A percentile compares a stretch with the other conserved stretches of the same genome.
Conservation (phyloP, 2,113 vertebrate species). For the Chroicocephalus ridibundus region DNA sequence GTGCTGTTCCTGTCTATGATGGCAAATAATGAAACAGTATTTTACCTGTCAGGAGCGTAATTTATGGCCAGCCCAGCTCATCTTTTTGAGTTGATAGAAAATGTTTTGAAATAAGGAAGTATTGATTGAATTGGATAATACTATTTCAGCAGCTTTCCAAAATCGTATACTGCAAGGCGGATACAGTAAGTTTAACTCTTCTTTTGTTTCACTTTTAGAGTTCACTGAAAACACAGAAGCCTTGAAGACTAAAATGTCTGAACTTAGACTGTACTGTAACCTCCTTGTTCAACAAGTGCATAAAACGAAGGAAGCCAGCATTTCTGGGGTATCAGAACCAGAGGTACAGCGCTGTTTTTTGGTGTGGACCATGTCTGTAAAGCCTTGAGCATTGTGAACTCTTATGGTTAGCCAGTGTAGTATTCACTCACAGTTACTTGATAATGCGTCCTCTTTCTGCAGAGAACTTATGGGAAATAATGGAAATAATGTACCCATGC, state of each 20-base stretch:
- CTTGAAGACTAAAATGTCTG: conserved; percentile 96
- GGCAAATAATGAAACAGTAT: neutral
- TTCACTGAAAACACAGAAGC: conserved; percentile 94
- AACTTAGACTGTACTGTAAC: conserved; percentile 95
- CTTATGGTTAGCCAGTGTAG: neutral
- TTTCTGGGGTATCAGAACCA: conserved; percentile 48
- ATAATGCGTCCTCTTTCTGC: neutral
- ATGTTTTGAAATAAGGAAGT: neutral
- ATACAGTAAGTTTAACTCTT: neutral
- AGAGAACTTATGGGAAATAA: neutral
- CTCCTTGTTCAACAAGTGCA: conserved; percentile 97
- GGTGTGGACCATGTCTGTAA: neutral
- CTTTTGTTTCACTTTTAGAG: conserved; percentile 74
- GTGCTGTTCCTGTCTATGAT: neutral
- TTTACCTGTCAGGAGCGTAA: neutral
- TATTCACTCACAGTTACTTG: neutral
- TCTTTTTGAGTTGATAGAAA: neutral
- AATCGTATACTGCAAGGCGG: neutral
- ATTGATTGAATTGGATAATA: neutral
- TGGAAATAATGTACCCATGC: neutral
- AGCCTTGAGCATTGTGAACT: neutral
- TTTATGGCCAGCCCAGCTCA: neutral
- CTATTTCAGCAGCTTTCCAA: neutral
- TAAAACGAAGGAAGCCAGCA: conserved; percentile 82
- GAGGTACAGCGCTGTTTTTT: conserved; percentile 61